Evolutionary conservation across 2,113 vertebrate species (phyloP).

Genomic region (Ondatra zibethicus): DNA sequence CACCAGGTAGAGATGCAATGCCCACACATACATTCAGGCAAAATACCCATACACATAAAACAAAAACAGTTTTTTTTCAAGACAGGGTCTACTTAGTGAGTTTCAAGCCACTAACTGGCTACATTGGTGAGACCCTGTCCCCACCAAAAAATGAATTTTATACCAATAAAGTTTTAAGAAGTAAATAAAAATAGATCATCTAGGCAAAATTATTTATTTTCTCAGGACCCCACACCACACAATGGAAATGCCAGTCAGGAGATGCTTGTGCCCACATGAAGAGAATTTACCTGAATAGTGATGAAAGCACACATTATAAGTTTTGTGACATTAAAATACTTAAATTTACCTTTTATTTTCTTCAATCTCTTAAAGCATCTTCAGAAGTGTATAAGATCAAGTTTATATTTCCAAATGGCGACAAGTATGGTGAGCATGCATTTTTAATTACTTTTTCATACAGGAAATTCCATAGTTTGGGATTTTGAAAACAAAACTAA

Average conservation of each 20-base stretch:
- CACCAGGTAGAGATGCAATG: neutral
- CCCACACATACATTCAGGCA: neutral
- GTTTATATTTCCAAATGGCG: constrained; percentile 89
- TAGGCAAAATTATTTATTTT: constrained; percentile 60
- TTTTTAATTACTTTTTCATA: constrained; percentile 66
- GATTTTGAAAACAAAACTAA: constrained; percentile 6
- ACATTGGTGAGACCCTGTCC: neutral
- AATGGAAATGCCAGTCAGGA: constrained; percentile 41
- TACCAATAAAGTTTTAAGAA: constrained; percentile 41
- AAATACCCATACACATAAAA: neutral
- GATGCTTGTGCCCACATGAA: constrained; percentile 17
- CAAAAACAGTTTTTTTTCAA: neutral
- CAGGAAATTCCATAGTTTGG: constrained; percentile 54
- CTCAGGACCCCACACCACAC: neutral
- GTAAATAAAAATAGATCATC: constrained; percentile 33
- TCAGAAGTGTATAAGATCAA: constrained; percentile 76
- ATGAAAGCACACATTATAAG: constrained; percentile 5
- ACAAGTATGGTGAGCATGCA: constrained; percentile 88
- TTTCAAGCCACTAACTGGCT: neutral
- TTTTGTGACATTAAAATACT: constrained; percentile 29
- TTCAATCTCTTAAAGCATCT: constrained; percentile 82
- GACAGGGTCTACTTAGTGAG: neutral
- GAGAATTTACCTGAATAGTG: constrained; percentile 11
- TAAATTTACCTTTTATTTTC: constrained; percentile 41
- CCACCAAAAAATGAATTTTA: neutral